These are phyloP conservation scores for Phanerotoma sp. DNA, from an alignment of 2,888 invertebrate genomes.

Conservation along the genomic window DNA sequence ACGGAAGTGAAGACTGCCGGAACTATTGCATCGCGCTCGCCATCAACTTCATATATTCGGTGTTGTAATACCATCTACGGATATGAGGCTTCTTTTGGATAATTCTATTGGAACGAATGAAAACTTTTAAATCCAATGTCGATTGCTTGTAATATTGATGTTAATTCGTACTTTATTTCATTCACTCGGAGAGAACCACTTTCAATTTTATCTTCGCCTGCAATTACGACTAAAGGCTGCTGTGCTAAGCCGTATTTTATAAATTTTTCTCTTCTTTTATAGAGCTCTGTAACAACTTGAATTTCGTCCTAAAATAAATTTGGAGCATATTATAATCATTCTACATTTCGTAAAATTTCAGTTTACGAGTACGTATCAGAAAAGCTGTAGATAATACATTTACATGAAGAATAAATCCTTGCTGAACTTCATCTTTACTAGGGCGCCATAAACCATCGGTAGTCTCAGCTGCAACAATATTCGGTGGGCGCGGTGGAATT, in stretches of 20 bases:
- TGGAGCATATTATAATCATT: too few species aligned
- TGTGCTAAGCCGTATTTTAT: neutral
- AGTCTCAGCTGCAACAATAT: too few species aligned
- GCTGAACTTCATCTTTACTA: conserved; percentile 14
- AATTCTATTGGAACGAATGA: conserved; percentile 8
- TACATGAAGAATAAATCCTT: conserved; percentile 16
- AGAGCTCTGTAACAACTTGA: neutral
- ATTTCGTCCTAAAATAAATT: too few species aligned
- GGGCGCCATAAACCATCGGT: conserved; percentile 1
- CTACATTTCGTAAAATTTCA: too few species aligned
- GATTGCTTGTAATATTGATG: conserved; percentile 5
- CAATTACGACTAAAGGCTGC: conserved; percentile 16
- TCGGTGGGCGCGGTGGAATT: too few species aligned
- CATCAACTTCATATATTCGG: conserved; percentile 4
- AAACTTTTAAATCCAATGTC: conserved; percentile 18
- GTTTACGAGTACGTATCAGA: too few species aligned
- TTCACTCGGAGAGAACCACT: conserved; percentile 5
- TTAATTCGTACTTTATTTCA: conserved; percentile 9
- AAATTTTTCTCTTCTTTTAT: neutral
- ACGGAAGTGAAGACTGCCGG: neutral
- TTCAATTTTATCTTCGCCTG: neutral
- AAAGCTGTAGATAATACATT: too few species aligned
- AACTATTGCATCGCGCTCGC: neutral
- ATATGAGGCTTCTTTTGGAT: neutral
- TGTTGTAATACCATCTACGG: conserved; percentile 11